Percentiles rank a stretch among this genome's conserved stretches.
Evolutionary conservation across 2,797 vertebrate species (phyloP).

Genomic region (Salmo trutta): DNA sequence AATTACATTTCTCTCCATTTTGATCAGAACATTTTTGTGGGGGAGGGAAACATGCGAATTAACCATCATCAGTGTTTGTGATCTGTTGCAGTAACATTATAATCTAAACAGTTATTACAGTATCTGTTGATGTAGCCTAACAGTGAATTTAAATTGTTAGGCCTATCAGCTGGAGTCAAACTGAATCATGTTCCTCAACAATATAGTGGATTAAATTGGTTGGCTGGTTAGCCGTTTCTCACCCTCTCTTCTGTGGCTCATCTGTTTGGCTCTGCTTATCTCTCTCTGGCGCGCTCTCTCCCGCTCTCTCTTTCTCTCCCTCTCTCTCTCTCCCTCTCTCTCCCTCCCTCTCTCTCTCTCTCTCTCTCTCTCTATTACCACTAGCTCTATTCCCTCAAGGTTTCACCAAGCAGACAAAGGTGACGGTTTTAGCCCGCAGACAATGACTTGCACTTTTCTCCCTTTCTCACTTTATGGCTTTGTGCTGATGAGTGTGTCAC

Average conservation of each 20-base stretch:
- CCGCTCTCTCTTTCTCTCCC: background rate
- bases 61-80: conserved; percentile 65
- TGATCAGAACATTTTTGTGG: conserved; percentile 70
- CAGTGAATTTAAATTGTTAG: background rate
- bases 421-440: conserved; percentile 45
- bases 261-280: conserved; percentile 13
- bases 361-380: background rate
- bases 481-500: conserved; percentile 71
- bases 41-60: conserved; percentile 57
- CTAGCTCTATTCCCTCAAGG: conserved; percentile 65
- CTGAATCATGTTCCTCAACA: background rate
- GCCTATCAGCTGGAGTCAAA: background rate
- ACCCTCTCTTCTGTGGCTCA: conserved; percentile 7
- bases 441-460: conserved; percentile 76
- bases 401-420: conserved; percentile 46
- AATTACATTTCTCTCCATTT: conserved; percentile 73
- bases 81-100: conserved; percentile 45
- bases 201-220: background rate
- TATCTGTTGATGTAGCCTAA: background rate
- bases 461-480: conserved; percentile 58
- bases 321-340: background rate
- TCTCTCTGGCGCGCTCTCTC: conserved; percentile 7
- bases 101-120: conserved; percentile 54
- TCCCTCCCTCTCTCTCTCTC: too few relatives aligned
- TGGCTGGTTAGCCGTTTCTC: background rate